A percentile compares a stretch with the other conserved stretches of the same genome.
phyloP scores from a whole-genome alignment of 2,888 invertebrate species.

The Caenorhabditis sp. region DNA sequence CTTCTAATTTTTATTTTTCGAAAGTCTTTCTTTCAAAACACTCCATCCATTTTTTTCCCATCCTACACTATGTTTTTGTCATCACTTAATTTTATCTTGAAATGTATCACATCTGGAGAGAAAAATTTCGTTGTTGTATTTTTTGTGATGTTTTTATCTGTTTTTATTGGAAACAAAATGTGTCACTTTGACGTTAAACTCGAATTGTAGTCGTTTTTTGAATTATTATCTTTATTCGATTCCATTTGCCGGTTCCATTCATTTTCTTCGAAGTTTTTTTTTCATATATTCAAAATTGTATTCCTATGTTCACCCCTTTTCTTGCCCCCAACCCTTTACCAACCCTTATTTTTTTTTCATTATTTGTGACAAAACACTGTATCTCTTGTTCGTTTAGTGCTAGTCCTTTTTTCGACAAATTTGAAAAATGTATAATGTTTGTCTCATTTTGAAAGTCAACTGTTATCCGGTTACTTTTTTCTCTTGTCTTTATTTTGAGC shows the following conservation, averaged over 20 bases:
- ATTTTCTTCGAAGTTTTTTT: slow-evolving; percentile 24
- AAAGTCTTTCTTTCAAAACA: background rate
- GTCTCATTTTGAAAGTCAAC: slow-evolving; percentile 7
- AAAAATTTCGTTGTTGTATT: background rate
- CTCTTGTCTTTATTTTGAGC: background rate
- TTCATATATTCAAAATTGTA: too few relatives aligned
- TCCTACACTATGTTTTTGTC: background rate
- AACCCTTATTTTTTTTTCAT: slow-evolving; percentile 9
- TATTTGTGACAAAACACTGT: slow-evolving; percentile 18
- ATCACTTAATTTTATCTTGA: slow-evolving; percentile 1
- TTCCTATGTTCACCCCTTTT: slow-evolving; percentile 7
- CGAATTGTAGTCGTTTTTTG: slow-evolving; percentile 31
- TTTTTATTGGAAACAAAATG: background rate
- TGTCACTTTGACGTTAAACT: slow-evolving; percentile 34
- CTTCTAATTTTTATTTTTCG: background rate
- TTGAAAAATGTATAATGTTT: slow-evolving; percentile 31
- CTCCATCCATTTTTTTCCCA: background rate
- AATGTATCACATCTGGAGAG: slow-evolving; percentile 1
- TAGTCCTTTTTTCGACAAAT: background rate
- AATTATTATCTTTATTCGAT: slow-evolving; percentile 20
- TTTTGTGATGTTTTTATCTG: background rate
- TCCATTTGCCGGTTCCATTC: slow-evolving; percentile 26
- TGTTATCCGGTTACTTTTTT: slow-evolving; percentile 1
- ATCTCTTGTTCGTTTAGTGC: slow-evolving; percentile 19
- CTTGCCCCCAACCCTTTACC: slow-evolving; percentile 31